Base-by-base conservation (phyloP, 2,888 invertebrate genomes). In the Acronicta leporina region DNA sequence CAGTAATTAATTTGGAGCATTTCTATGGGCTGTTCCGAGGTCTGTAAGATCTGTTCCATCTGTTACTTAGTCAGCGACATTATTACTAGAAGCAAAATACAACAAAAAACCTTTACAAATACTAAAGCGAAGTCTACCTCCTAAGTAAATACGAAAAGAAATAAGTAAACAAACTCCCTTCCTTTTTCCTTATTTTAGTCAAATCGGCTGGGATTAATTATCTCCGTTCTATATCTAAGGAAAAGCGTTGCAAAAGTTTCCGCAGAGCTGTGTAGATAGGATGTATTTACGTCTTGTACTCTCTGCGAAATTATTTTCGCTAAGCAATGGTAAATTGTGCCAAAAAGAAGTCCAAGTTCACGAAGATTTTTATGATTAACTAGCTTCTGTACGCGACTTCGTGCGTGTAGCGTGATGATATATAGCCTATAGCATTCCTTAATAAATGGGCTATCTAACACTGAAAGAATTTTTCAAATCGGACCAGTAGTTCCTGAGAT, bases 161-260 rank as follows among this genome's bases (percentile, higher is more conserved):
- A 59, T 59, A 63, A 70, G 67, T 35, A 66, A 68, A 67, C 35
- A 33, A 33, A 45, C 67, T 68, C 49, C 15, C 51, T 54, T 68
- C 66, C 67, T 56, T 53, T 75, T 84, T 79, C 79, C 82, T 80
- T 80, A 77, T 82, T 79, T 80, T 69, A 76, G 83, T 73, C 62
- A 80, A 83, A 83, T 79, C 82, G 82, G 75, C 68, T 77, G 80
- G 84, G 85, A 84, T 84, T 85, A 85, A 85, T 85, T 85, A 85
- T 82, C 78, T 79, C 43, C 58, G 66, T 63, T 65, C 71, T 75
- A 73, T 81, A 78, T 76, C 68, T 65, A 57, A 65, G 68, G 47
- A 15, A 63, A 47, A 54, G 15, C 20, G 50, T 35, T 55, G 50
- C 69, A 25, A 44, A 57, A 49, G 30, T 15, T 50, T 4, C 20